Base-by-base conservation (phyloP, 2,888 invertebrate species). In the Drosophila subsilvestris region DNA sequence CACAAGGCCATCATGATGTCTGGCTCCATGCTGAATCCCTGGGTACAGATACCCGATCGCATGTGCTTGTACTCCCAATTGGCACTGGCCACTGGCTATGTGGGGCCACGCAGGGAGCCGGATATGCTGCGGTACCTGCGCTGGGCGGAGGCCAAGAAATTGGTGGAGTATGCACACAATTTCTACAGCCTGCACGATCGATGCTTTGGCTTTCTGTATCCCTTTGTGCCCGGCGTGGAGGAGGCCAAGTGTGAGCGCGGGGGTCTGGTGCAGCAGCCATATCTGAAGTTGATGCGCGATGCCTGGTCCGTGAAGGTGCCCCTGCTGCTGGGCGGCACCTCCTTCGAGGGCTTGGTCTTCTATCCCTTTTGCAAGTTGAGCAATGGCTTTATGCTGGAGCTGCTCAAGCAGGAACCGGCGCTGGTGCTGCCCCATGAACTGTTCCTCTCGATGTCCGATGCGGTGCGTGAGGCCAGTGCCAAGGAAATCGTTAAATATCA, bases 401-500 rank as follows among this genome's bases (percentile, higher is more conserved):
- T 75, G 4, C 54, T 89, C 0, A 80, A 75, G 12, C 51, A 77
- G 6, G 54, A 79, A 3, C 75, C 89, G 0, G 48, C 61, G 1
- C 54, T 76, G 63, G 73, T 90, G 3, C 71, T 91, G 9, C 91
- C 91, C 10, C 53, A 81, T 3, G 90, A 90, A 3, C 53, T 91
- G 1, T 83, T 79, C n/a, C 37, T 18, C 18, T 53, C 5, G 10
- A 79, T 66, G 51, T 8, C 80, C 0, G 55, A 63, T 10, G 74
- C 70, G 8, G 61, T 79, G 1, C 82, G 74, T 0, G 63, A 63
- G 0, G 45, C 67, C 20, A 75, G 81, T 7, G 86, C 89, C 1
- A 55, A 71, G 1, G 86, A 89, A 32, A 82, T 94, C 25, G 89
- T 92, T 25, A 74, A 90, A 17, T 90, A 91, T 47, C 93, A 93